Base-by-base conservation (phyloP, 2,797 vertebrate genomes). In the Pseudopleuronectes americanus region DNA sequence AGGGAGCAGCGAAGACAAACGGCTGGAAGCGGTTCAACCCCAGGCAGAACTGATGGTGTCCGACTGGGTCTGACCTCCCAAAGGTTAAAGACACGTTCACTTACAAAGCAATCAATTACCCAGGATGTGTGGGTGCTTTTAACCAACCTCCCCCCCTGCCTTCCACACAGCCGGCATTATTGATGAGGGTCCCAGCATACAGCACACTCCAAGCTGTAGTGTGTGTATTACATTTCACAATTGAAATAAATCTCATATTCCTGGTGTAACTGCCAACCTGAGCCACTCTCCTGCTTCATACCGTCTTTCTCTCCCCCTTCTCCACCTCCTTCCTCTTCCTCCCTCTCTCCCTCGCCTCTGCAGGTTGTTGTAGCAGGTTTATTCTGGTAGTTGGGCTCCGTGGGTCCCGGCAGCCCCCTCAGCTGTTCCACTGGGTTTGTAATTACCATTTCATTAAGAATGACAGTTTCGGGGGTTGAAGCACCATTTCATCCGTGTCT, bases 21-120 rank as follows among this genome's bases (percentile, higher is more conserved):
- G 92, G 90, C 90, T 92, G 90, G 90, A 92, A 92, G 90, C 86
- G 74, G 88, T 92, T 90, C 92, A 93, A 92, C 87, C 87, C 87
- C 87, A 80, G 88, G 89, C 91, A 92, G 92, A 89, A 93, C 90
- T 92, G 92, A 94, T 94, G 93, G 92, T 90, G 89, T 94, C 92
- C 89, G 90, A 93, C 90, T 92, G 91, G 91, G 92, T 90, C 92
- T 91, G 92, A 93, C 93, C 92, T 94, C 92, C 86, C 84, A 93
- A 94, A 94, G 93, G 93, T 94, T 94, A 94, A 94, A 95, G 93
- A 94, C 93, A 93, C 89, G 90, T 95, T 94, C 93, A 87, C 91
- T 94, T 94, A 94, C 91, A 94, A 91, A 92, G 92, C 93, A 94
- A 94, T 94, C 93, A 93, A 94, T 94, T 94, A 94, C 91, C 79